These are phyloP conservation scores for Paramormyrops kingsleyae DNA, from an alignment of 2,113 vertebrate species.

Conservation along the genomic window DNA sequence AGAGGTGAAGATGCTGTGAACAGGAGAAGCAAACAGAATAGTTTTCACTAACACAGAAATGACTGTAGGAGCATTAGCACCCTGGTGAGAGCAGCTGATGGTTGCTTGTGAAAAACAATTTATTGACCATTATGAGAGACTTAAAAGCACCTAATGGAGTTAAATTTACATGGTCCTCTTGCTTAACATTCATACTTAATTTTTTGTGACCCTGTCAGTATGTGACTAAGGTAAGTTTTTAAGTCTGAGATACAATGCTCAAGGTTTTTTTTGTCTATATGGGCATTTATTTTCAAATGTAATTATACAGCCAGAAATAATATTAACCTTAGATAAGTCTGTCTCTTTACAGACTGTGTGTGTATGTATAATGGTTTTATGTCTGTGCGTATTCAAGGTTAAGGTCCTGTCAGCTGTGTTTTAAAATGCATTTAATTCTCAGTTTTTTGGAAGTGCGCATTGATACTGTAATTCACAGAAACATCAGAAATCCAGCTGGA, in stretches of 20 bases:
- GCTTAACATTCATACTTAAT: slow-evolving; percentile 56
- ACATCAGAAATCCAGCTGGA: background rate
- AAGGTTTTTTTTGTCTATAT: slow-evolving; percentile 59
- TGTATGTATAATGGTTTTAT: background rate
- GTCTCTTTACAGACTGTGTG: background rate
- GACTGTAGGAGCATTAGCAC: slow-evolving; percentile 28
- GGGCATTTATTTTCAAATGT: slow-evolving; percentile 64
- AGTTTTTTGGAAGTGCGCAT: background rate
- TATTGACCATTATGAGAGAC: slow-evolving; percentile 24
- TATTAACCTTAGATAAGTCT: background rate
- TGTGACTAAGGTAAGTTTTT: slow-evolving; percentile 49
- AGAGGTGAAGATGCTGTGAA: background rate
- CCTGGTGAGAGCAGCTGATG: slow-evolving; percentile 16
- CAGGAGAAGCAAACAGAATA: slow-evolving; percentile 26
- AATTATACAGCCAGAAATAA: slow-evolving; percentile 39
- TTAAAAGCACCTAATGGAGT: background rate
- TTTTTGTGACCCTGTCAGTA: slow-evolving; percentile 54
- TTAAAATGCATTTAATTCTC: background rate
- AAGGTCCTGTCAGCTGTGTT: background rate
- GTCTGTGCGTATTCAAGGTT: background rate
- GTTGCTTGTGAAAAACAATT: slow-evolving; percentile 26
- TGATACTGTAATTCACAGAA: background rate
- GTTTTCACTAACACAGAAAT: slow-evolving; percentile 27
- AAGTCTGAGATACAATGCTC: background rate
- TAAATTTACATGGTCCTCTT: slow-evolving; percentile 52